Evolutionary conservation across 2,797 vertebrate species (phyloP), one percentile per base, ranked within the genome.

Genomic region (Notolepis coatsorum): DNA sequence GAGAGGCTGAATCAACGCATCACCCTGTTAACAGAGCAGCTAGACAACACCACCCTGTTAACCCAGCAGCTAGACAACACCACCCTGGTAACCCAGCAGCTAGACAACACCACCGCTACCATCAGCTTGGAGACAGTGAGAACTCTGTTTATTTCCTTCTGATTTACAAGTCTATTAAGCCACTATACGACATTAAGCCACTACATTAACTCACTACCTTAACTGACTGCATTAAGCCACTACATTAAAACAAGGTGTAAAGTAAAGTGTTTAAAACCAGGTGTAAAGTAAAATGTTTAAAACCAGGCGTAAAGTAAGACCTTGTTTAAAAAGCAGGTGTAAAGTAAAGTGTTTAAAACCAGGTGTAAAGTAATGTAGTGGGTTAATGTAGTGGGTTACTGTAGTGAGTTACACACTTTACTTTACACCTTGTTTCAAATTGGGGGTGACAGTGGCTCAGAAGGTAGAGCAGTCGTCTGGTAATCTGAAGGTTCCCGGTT

Each of bases 61-160:
- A 92, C 85, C 0, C 74, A 91, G 48, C 85, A 92, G 65, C 84
- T 93, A 3, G 67, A 75, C 60, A 78, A 75, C 13, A 89, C 93
- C 78, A 85, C 81, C 10, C 75, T 76, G 17, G 75, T 93, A 54
- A 92, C 85, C 0, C 74, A 91, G 48, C 85, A 92, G 65, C 84
- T 93, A 3, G 67, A 75, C 60, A 78, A 75, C 42, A 81, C 82
- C 38, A 91, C n/a, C n/a, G n/a, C 59, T 53, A 75, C 78, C 70
- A 88, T 86, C 71, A 80, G 62, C 42, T 66, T 86, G 71, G 88
- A 91, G 70, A 75, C 77, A 43, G 92, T 93, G 82, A 92, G 91
- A 63, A 65, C 12, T 62, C n/a, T n/a, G n/a, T n/a, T 43, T 21
- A 42, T 3, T 2, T 75, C 4, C 27, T 7, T 45, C 13, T 42